phyloP scores from a whole-genome alignment of 1,140 invertebrate species.

The Megalopta genalis region DNA sequence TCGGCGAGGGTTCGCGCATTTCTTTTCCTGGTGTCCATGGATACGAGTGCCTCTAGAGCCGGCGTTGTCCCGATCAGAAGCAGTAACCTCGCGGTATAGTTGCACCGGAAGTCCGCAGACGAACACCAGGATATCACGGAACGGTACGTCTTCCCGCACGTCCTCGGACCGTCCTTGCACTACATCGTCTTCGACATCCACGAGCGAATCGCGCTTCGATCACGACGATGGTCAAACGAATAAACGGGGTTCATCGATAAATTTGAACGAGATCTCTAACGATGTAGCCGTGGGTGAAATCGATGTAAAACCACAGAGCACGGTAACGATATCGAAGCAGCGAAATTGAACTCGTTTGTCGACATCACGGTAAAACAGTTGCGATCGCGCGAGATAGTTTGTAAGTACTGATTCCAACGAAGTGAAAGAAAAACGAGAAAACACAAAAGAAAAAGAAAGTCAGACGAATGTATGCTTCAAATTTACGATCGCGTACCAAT shows the following conservation, averaged over 20 bases:
- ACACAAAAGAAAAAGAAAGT: not conserved
- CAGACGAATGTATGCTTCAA: not conserved
- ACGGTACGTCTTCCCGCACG: slow-evolving; percentile 82
- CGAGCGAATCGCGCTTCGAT: slow-evolving; percentile 64
- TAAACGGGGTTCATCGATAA: slow-evolving; percentile 40
- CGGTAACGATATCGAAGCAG: not conserved
- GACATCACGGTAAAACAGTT: too few species aligned
- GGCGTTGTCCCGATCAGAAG: slow-evolving; percentile 80
- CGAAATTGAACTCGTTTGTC: not conserved
- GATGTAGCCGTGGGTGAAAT: slow-evolving; percentile 2
- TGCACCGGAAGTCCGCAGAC: slow-evolving; percentile 86
- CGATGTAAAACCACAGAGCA: not conserved
- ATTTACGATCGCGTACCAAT: not conserved
- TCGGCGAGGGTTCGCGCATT: slow-evolving; percentile 91
- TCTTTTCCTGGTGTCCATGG: slow-evolving; percentile 91
- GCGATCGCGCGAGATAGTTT: not conserved
- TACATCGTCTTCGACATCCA: slow-evolving; percentile 65
- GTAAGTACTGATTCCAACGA: not conserved
- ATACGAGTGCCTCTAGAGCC: slow-evolving; percentile 85
- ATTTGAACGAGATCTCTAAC: slow-evolving; percentile 37
- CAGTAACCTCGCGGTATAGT: slow-evolving; percentile 85
- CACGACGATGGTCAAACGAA: slow-evolving; percentile 27
- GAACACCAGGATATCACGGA: slow-evolving; percentile 85
- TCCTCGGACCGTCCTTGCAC: slow-evolving; percentile 68
- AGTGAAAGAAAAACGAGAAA: not conserved